phyloP scores from a whole-genome alignment of 1,140 invertebrate species.

The Aricia agestis region DNA sequence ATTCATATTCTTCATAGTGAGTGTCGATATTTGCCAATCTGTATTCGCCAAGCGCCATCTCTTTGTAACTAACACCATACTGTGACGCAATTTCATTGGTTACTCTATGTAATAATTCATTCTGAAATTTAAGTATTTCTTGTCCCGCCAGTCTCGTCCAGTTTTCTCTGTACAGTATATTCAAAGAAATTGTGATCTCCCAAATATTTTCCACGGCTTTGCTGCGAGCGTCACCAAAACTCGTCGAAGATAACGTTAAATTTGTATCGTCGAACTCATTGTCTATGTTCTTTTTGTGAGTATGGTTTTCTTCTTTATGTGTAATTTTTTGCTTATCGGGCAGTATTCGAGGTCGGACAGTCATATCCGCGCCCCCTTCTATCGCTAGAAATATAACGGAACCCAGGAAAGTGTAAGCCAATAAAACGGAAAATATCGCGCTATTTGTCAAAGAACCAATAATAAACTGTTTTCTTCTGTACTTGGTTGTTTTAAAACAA shows the following conservation, averaged over 20 bases:
- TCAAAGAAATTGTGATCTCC: constrained; percentile 95
- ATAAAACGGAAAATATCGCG: constrained; percentile 89
- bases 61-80: constrained; percentile 71
- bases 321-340: constrained; percentile 70
- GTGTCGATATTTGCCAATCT: constrained; percentile 51
- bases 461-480: constrained; percentile 75
- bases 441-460: constrained; percentile 88
- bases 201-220: constrained; percentile 92
- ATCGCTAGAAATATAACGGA: constrained; percentile 95
- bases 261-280: constrained; percentile 65
- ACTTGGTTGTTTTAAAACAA: constrained; percentile 76
- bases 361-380: constrained; percentile 79
- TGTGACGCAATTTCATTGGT: constrained; percentile 82
- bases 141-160: constrained; percentile 85
- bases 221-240: constrained; percentile 79
- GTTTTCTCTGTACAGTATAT: constrained; percentile 95
- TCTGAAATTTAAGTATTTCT: constrained; percentile 80
- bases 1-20: constrained; percentile 82
- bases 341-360: constrained; percentile 62
- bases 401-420: constrained; percentile 92
- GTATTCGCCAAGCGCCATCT: constrained; percentile 72
- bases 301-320: constrained; percentile 47
- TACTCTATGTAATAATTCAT: constrained; percentile 87
- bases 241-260: constrained; percentile 67
- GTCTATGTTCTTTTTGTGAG: constrained; percentile 50